Evolutionary conservation across 2,113 vertebrate genomes (phyloP), one percentile per base, ranked within the genome.

Genomic region (Nipponia nippon): DNA sequence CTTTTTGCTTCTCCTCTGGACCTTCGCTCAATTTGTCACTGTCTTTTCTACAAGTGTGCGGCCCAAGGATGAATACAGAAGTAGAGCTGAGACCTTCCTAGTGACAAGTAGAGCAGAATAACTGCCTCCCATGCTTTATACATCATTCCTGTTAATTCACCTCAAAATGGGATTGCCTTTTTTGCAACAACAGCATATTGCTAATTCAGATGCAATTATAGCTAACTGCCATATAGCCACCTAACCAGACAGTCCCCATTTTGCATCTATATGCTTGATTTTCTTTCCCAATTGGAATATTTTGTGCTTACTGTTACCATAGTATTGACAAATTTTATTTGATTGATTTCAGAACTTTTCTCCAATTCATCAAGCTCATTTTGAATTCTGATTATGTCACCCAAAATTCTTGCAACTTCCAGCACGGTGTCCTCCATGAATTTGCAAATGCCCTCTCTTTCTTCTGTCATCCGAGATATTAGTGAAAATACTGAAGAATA

Each of bases 61-160:
- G 85, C 46, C 58, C 92, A 88, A 89, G 30, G 40, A 96, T 76
- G 73, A 94, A 87, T 49, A 69, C 32, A 91, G 46, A 93, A 90
- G 19, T 85, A 91, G 61, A 95, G 62, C 66, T 90, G 95, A 96
- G 95, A 93, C 83, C 61, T 93, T 93, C 40, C 90, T 53, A 86
- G 66, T 11, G 79, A 94, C 82, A 95, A 96, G 79, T 90, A 96
- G 96, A 95, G 93, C 95, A 96, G 95, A 96, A 95, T 85, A 95
- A 96, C 94, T 90, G 71, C 62, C 30, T 96, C n/a, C 87, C 46
- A 34, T 85, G 92, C 38, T 42, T 92, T 85, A 92, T 65, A 90
- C 44, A 91, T 83, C 46, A 61, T 67, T 90, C 38, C n/a, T 53
- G 62, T 61, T 95, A 96, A 93, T 90, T 91, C 84, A 87, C 44